Evolutionary conservation across 2,888 invertebrate species (phyloP).

Genomic region (Zaprionus bogoriensis): DNA sequence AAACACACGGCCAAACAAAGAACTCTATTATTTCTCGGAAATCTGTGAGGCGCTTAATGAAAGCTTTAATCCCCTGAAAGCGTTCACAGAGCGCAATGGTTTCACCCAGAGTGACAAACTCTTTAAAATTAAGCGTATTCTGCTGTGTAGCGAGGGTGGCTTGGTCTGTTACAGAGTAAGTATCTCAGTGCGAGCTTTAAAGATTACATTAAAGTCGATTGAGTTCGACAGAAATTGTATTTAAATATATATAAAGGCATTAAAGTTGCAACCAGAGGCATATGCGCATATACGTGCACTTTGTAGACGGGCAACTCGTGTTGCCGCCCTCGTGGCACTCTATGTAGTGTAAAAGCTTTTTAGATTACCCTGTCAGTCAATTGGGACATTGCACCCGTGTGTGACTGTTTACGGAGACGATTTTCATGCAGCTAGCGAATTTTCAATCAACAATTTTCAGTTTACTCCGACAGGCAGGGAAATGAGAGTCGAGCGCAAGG

Average conservation of each 20-base stretch:
- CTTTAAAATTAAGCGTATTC: slow-evolving; percentile 8
- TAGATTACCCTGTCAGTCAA: slow-evolving; percentile 71
- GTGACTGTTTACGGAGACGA: slow-evolving; percentile 59
- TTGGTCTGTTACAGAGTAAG: neutral
- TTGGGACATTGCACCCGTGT: slow-evolving; percentile 57
- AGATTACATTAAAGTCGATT: too few relatives aligned
- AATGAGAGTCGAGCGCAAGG: too few relatives aligned
- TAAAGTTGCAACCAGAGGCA: too few relatives aligned
- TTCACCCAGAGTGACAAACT: slow-evolving; percentile 1
- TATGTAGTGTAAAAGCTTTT: slow-evolving; percentile 51
- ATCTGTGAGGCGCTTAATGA: slow-evolving; percentile 14
- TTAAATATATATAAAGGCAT: too few relatives aligned
- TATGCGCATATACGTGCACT: too few relatives aligned
- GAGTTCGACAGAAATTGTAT: too few relatives aligned
- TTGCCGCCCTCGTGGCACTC: slow-evolving; percentile 12
- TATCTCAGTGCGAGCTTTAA: neutral
- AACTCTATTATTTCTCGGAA: slow-evolving; percentile 17
- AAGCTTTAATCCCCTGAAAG: slow-evolving; percentile 5
- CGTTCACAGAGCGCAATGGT: neutral
- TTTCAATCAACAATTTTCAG: slow-evolving; percentile 66
- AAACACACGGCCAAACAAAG: slow-evolving; percentile 21
- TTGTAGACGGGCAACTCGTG: neutral
- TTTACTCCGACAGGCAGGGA: slow-evolving; percentile 43
- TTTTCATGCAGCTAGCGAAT: slow-evolving; percentile 43
- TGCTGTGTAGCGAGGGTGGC: neutral